These are phyloP conservation scores for Bombus impatiens DNA, from an alignment of 1,140 invertebrate species.

Conservation along the genomic window DNA sequence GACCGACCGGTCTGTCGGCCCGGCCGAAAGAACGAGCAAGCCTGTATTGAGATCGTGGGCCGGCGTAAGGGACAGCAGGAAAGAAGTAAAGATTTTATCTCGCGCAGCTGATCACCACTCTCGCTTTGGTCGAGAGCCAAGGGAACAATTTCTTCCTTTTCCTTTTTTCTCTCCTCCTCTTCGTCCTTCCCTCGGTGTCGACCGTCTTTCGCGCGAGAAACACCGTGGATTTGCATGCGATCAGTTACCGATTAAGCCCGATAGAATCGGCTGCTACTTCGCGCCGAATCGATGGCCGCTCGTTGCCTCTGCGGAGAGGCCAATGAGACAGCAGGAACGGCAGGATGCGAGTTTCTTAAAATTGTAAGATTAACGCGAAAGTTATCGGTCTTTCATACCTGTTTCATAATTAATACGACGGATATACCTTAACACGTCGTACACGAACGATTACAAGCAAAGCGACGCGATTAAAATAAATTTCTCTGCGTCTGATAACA, in stretches of 20 bases:
- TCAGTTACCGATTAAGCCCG: slow-evolving; percentile 71
- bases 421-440: too few relatives aligned
- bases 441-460: too few relatives aligned
- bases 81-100: slow-evolving; percentile 70
- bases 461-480: background rate
- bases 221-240: slow-evolving; percentile 69
- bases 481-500: too few relatives aligned
- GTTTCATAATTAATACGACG: too few relatives aligned
- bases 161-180: background rate
- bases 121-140: slow-evolving; percentile 48
- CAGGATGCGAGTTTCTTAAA: too few relatives aligned
- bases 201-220: slow-evolving; percentile 36
- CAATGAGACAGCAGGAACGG: too few relatives aligned
- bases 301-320: too few relatives aligned
- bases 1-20: slow-evolving; percentile 44
- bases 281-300: slow-evolving; percentile 38
- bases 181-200: slow-evolving; percentile 15
- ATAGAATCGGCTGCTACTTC: slow-evolving; percentile 61
- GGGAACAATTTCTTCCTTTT: slow-evolving; percentile 20
- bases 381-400: too few relatives aligned
- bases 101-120: slow-evolving; percentile 55
- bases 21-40: slow-evolving; percentile 23
- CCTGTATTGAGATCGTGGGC: slow-evolving; percentile 61
- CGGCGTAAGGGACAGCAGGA: slow-evolving; percentile 47
- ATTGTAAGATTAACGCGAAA: too few relatives aligned